phyloP scores from a whole-genome alignment of 1,140 invertebrate genomes.

The Kradibia gibbosae region DNA sequence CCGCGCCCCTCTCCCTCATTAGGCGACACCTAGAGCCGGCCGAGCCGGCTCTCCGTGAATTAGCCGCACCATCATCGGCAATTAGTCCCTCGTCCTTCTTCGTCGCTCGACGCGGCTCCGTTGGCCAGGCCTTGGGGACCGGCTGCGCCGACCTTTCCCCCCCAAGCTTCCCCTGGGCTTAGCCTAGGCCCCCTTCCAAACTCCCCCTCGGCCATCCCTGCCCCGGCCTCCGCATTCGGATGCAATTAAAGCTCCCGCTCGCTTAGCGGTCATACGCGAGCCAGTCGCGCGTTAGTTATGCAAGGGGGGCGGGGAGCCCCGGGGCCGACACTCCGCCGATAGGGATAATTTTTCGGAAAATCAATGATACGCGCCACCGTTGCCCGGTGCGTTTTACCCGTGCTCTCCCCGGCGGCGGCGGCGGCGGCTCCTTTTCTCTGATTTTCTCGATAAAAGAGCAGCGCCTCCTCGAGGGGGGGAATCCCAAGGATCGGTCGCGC shows the following conservation, averaged over 20 bases:
- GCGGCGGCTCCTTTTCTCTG: background rate
- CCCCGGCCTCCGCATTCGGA: too few relatives aligned
- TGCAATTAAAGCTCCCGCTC: background rate
- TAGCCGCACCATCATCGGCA: slow-evolving; percentile 24
- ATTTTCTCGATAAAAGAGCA: background rate
- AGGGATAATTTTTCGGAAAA: slow-evolving; percentile 28
- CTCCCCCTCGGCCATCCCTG: background rate
- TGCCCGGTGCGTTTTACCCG: too few relatives aligned
- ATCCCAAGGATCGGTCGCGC: too few relatives aligned
- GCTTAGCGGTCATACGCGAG: background rate
- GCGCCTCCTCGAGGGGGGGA: too few relatives aligned
- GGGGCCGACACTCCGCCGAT: background rate
- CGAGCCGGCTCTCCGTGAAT: background rate
- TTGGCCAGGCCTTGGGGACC: too few relatives aligned
- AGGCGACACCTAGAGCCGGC: background rate
- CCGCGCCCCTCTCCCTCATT: background rate
- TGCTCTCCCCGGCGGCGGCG: background rate
- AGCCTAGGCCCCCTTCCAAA: background rate
- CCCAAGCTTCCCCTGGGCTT: background rate
- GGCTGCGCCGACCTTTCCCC: background rate
- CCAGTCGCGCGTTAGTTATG: slow-evolving; percentile 18
- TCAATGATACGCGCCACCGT: background rate
- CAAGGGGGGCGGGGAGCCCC: too few relatives aligned
- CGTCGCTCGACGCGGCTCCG: too few relatives aligned
- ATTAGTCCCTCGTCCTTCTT: background rate